Evolutionary conservation across 2,797 vertebrate genomes (phyloP).

Genomic region (Parambassis ranga): DNA sequence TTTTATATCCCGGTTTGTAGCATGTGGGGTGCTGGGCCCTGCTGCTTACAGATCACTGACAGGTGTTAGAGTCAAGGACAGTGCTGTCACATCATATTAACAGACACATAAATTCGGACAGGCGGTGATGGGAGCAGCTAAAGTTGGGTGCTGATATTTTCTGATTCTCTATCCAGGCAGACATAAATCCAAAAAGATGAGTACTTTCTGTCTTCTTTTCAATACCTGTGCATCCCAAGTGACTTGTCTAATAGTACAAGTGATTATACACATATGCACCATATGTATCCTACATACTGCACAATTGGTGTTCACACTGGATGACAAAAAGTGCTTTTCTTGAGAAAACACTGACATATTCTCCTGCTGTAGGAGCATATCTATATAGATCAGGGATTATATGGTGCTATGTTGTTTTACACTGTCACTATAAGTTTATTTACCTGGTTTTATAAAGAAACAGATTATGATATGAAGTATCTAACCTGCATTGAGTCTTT

Average conservation of each 20-base stretch:
- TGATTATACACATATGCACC: constrained; percentile 22
- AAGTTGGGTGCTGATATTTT: constrained; percentile 72
- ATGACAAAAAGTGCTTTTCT: neutral
- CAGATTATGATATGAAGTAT: too few relatives aligned
- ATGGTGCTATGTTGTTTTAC: too few relatives aligned
- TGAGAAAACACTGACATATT: neutral
- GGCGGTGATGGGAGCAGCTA: constrained; percentile 43
- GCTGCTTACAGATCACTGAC: constrained; percentile 73
- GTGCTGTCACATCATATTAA: constrained; percentile 77
- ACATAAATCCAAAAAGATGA: constrained; percentile 75
- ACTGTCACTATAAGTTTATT: too few relatives aligned
- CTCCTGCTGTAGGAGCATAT: neutral
- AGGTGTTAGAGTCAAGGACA: constrained; percentile 77
- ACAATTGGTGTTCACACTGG: neutral
- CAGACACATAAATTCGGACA: constrained; percentile 72
- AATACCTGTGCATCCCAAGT: constrained; percentile 28
- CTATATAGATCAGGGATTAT: neutral
- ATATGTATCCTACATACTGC: constrained; percentile 5
- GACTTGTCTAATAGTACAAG: constrained; percentile 33
- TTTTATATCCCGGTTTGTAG: constrained; percentile 61
- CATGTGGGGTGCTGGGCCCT: constrained; percentile 45
- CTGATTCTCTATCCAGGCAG: constrained; percentile 64
- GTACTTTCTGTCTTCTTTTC: constrained; percentile 61
- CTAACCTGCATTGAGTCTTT: too few relatives aligned
- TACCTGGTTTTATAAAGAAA: too few relatives aligned